Conservation (phyloP, 30 jellyfish, hydroid and myxozoan species). For the Mastigias papua region DNA sequence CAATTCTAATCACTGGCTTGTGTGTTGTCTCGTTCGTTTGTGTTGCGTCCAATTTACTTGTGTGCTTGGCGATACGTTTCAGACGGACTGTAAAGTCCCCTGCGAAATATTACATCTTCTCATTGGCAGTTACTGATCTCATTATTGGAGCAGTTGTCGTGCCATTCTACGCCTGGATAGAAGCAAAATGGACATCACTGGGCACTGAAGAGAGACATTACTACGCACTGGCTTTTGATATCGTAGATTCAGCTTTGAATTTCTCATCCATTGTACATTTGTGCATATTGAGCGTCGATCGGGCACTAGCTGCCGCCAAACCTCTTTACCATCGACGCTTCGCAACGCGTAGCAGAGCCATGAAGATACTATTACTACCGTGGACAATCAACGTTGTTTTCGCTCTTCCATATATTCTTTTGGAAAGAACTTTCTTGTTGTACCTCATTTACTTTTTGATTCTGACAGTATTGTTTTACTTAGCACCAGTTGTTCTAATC, state of each 20-base stretch:
- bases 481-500: constrained; percentile 6
- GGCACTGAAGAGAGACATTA: background rate
- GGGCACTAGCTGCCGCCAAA: constrained; percentile 26
- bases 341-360: background rate
- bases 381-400: background rate
- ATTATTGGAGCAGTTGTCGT: constrained; percentile 6
- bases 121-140: constrained; percentile 42
- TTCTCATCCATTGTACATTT: constrained; percentile 35
- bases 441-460: background rate
- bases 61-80: constrained; percentile 1
- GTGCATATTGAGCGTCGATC: constrained; percentile 42
- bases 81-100: background rate
- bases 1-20: background rate
- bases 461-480: constrained; percentile 9
- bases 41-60: constrained; percentile 1
- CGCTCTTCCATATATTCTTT: background rate
- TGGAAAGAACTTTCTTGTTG: background rate
- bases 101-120: constrained; percentile 14
- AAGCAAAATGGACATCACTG: background rate
- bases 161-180: constrained; percentile 28
- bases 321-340: constrained; percentile 26
- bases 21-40: constrained; percentile 8
- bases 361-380: constrained; percentile 9
- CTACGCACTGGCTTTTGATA: background rate
- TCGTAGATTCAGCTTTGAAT: background rate